phyloP scores from a whole-genome alignment of 2,888 invertebrate genomes.

The Chymomyza fuscimana region DNA sequence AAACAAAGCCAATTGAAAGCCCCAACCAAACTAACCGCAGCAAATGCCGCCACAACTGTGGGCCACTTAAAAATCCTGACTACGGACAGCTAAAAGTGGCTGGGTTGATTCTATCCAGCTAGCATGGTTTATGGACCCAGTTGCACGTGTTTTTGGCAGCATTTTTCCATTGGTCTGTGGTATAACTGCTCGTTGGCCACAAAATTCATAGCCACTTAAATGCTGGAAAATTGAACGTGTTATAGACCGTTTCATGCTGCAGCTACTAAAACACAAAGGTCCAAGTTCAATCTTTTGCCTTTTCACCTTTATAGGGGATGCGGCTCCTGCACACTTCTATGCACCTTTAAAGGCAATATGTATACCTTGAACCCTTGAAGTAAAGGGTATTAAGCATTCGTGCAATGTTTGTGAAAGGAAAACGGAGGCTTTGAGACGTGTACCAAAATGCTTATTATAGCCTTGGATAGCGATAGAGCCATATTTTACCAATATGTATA shows the following conservation, averaged over 20 bases:
- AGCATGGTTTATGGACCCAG: not conserved
- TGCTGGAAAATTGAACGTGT: constrained; percentile 54
- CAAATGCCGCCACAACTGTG: constrained; percentile 16
- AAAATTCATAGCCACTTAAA: constrained; percentile 73
- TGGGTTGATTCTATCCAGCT: not conserved
- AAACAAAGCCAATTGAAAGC: constrained; percentile 28
- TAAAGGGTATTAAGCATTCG: too few relatives aligned
- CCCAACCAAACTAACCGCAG: constrained; percentile 33
- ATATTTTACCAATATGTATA: too few relatives aligned
- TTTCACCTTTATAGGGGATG: not conserved
- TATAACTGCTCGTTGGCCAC: constrained; percentile 29
- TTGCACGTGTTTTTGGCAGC: constrained; percentile 28
- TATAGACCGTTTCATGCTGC: constrained; percentile 53
- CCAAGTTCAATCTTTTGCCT: constrained; percentile 51
- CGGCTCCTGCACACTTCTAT: constrained; percentile 3
- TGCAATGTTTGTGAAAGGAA: too few relatives aligned
- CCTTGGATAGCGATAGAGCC: too few relatives aligned
- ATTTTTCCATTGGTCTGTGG: constrained; percentile 47
- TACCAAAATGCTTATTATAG: too few relatives aligned
- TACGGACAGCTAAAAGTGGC: constrained; percentile 4
- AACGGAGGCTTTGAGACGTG: too few relatives aligned
- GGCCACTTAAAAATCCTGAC: constrained; percentile 20
- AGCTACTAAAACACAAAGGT: constrained; percentile 67
- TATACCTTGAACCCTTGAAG: too few relatives aligned
- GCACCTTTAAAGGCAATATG: too few relatives aligned